Evolutionary conservation across 2,888 invertebrate species (phyloP).

Genomic region (Diabrotica balteata): DNA sequence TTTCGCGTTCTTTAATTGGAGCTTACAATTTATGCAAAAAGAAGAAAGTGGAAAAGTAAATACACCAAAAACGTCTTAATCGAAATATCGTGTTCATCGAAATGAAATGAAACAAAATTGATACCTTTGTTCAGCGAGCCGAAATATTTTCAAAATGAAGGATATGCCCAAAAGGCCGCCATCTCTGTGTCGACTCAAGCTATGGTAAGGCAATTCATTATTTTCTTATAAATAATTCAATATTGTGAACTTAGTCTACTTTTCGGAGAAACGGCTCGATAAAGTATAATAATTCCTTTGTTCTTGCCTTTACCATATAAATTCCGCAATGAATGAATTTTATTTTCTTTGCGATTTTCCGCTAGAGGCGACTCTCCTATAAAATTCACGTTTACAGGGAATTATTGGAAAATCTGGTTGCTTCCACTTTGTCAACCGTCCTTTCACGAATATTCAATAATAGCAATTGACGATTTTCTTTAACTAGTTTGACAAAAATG

Average conservation of each 20-base stretch:
- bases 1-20: constrained; percentile 11
- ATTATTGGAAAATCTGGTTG: constrained; percentile 33
- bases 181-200: constrained; percentile 9
- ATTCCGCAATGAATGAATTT: constrained; percentile 33
- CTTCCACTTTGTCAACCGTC: constrained; percentile 34
- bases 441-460: constrained; percentile 25
- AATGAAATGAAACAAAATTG: constrained; percentile 27
- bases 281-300: constrained; percentile 32
- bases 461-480: too few relatives aligned
- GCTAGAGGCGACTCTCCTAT: constrained; percentile 29
- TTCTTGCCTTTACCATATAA: constrained; percentile 29
- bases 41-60: constrained; percentile 18
- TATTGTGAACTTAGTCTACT: constrained; percentile 32
- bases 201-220: constrained; percentile 24
- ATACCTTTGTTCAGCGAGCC: constrained; percentile 27
- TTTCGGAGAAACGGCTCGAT: constrained; percentile 23
- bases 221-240: constrained; percentile 31
- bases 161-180: constrained; percentile 20
- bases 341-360: constrained; percentile 29
- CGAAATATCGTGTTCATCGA: constrained; percentile 26
- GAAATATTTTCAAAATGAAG: constrained; percentile 10
- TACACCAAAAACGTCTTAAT: constrained; percentile 22
- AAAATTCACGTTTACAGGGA: constrained; percentile 34
- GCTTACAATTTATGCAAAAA: constrained; percentile 19
- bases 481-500: too few relatives aligned